These are phyloP conservation scores for Bathybates hornii DNA, from an alignment of 2,113 vertebrate genomes.

Conservation along the genomic window DNA sequence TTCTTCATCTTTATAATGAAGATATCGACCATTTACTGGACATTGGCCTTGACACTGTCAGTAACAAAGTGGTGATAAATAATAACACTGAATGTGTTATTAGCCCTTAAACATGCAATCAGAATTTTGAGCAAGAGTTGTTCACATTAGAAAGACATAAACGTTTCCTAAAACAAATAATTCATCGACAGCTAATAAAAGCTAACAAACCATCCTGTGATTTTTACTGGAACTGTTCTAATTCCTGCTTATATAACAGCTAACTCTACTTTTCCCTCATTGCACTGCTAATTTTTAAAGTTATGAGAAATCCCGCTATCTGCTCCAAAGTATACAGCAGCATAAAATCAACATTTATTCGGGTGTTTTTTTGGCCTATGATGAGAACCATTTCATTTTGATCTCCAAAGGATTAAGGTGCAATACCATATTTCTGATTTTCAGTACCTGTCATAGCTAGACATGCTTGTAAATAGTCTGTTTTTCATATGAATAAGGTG, in stretches of 20 bases:
- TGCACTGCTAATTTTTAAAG: not conserved
- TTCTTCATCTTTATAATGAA: conserved; percentile 30
- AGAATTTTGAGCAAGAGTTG: not conserved
- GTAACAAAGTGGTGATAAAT: not conserved
- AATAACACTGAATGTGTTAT: not conserved
- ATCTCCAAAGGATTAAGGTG: not conserved
- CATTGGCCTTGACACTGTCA: not conserved
- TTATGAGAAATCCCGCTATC: not conserved
- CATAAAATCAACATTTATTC: not conserved
- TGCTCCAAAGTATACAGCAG: not conserved
- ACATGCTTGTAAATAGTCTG: not conserved
- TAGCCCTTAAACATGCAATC: not conserved
- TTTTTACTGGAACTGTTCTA: not conserved
- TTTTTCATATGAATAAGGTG: not conserved
- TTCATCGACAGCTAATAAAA: not conserved
- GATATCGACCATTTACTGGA: not conserved
- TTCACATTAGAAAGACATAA: not conserved
- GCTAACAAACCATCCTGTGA: not conserved
- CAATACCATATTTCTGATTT: not conserved
- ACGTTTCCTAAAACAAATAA: not conserved
- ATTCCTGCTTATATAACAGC: not conserved
- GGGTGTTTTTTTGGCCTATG: not conserved
- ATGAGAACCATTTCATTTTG: not conserved
- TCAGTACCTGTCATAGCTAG: not conserved
- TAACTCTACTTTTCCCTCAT: not conserved